Percentiles rank a stretch among this genome's conserved stretches.
Conservation (phyloP, 2,797 vertebrate genomes). For the Hipposideros larvatus region DNA sequence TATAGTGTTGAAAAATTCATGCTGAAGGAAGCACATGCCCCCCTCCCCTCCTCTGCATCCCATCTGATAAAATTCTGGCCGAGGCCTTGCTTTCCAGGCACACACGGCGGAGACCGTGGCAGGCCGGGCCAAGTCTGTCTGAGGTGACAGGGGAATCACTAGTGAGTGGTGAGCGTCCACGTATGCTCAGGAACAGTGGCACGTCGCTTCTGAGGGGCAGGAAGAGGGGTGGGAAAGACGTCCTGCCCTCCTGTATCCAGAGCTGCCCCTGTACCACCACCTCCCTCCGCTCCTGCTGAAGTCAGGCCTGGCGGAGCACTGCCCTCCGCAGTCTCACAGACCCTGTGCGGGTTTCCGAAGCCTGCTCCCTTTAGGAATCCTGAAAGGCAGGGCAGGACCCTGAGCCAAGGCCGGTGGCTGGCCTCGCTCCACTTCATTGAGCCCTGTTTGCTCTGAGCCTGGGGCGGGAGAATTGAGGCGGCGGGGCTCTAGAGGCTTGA, state of each 20-base stretch:
- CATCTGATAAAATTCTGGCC: constrained; percentile 79
- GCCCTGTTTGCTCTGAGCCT: constrained; percentile 2
- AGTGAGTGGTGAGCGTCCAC: constrained; percentile 77
- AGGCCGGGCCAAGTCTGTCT: constrained; percentile 74
- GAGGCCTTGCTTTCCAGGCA: constrained; percentile 72
- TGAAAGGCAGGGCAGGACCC: neutral
- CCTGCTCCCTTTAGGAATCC: neutral
- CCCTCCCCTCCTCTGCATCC: neutral
- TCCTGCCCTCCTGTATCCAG: neutral
- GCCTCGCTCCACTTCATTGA: neutral
- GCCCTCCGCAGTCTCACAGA: neutral
- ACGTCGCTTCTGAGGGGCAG: constrained; percentile 74
- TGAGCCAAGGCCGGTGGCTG: neutral
- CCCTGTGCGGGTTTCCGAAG: neutral
- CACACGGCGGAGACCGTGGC: constrained; percentile 60
- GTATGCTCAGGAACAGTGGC: neutral
- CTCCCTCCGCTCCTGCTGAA: neutral
- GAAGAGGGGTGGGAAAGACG: neutral
- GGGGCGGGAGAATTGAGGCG: neutral
- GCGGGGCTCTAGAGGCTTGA: neutral
- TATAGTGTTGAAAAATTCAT: constrained; percentile 32
- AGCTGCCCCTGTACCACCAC: neutral
- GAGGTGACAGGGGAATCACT: constrained; percentile 74
- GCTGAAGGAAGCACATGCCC: constrained; percentile 9
- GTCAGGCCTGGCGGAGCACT: neutral